These are phyloP conservation scores for Perizoma flavofasciatum DNA, from an alignment of 2,888 invertebrate genomes.

Conservation along the genomic window DNA sequence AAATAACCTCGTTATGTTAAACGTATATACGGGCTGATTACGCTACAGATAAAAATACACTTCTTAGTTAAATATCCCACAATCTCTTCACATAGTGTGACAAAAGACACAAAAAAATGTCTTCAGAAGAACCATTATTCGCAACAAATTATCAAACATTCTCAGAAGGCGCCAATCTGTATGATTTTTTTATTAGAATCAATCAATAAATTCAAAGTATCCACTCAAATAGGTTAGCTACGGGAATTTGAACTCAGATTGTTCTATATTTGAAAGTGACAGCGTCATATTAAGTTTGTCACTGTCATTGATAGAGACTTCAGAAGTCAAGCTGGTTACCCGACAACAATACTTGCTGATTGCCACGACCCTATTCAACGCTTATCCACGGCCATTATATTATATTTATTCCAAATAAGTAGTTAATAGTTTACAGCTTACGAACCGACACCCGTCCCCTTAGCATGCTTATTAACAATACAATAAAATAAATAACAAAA, in stretches of 20 bases:
- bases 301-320: constrained; percentile 65
- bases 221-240: constrained; percentile 9
- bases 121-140: constrained; percentile 53
- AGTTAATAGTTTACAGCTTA: constrained; percentile 71
- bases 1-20: too few species aligned
- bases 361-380: constrained; percentile 70
- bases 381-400: constrained; percentile 82
- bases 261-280: constrained; percentile 30
- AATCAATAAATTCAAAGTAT: constrained; percentile 26
- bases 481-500: constrained; percentile 83
- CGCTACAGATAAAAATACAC: constrained; percentile 1
- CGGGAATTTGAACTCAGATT: constrained; percentile 36
- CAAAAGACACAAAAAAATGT: constrained; percentile 17
- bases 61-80: constrained; percentile 30
- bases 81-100: constrained; percentile 27
- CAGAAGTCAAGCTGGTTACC: constrained; percentile 64
- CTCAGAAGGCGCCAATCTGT: constrained; percentile 66
- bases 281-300: constrained; percentile 45
- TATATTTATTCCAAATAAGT: constrained; percentile 83
- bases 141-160: constrained; percentile 69
- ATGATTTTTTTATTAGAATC: constrained; percentile 49
- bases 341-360: constrained; percentile 73
- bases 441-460: constrained; percentile 66
- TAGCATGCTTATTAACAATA: constrained; percentile 83
- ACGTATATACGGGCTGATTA: too few species aligned